phyloP scores from a whole-genome alignment of 2,113 vertebrate species.

The Oreochromis tanganicae region DNA sequence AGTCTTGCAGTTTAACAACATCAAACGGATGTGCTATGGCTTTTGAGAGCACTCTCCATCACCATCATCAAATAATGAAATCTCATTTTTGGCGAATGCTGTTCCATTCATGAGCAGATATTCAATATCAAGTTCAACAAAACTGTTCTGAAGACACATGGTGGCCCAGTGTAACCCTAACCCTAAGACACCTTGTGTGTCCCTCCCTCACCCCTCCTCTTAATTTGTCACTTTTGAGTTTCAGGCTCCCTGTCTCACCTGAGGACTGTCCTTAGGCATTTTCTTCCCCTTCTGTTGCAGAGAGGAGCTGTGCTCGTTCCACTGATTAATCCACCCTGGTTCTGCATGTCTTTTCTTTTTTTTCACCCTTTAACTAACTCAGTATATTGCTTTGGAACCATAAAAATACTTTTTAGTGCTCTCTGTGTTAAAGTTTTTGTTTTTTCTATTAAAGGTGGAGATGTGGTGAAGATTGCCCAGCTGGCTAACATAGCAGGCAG shows the following conservation, averaged over 20 bases:
- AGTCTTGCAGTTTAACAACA: background rate
- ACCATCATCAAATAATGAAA: background rate
- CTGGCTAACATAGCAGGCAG: slow-evolving; percentile 80
- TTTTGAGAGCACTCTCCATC: background rate
- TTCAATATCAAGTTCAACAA: background rate
- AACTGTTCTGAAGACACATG: background rate
- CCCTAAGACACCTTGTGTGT: background rate
- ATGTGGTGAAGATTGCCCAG: slow-evolving; percentile 86
- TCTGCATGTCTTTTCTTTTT: slow-evolving; percentile 75
- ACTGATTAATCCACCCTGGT: slow-evolving; percentile 70
- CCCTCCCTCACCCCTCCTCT: background rate
- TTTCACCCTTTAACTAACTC: slow-evolving; percentile 77
- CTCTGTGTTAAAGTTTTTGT: background rate
- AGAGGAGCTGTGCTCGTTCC: slow-evolving; percentile 31
- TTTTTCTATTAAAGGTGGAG: slow-evolving; percentile 76
- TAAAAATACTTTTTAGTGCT: background rate
- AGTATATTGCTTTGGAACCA: background rate
- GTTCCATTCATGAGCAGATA: background rate
- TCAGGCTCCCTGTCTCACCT: slow-evolving; percentile 38
- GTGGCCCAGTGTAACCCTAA: background rate
- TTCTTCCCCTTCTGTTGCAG: slow-evolving; percentile 37
- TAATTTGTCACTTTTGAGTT: slow-evolving; percentile 5
- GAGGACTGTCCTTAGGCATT: slow-evolving; percentile 9
- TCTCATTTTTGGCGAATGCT: background rate
- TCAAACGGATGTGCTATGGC: background rate